Evolutionary conservation across 2,113 vertebrate species (phyloP).

Genomic region (Tylochromis polylepis): DNA sequence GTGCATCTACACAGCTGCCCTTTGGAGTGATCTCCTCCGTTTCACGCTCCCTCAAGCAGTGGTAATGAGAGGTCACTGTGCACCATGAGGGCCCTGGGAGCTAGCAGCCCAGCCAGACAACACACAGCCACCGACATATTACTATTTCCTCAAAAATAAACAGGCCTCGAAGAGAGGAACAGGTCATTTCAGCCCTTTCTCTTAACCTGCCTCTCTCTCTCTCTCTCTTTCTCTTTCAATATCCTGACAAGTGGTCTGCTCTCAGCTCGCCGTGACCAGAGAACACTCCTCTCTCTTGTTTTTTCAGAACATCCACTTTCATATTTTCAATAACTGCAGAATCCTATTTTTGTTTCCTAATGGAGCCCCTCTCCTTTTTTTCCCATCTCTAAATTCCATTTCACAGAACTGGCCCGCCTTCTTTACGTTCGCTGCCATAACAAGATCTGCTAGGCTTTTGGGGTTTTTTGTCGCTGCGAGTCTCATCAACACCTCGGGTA

Average conservation of each 20-base stretch:
- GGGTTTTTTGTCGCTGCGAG: neutral
- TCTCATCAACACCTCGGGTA: conserved; percentile 26
- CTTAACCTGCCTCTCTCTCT: conserved; percentile 31
- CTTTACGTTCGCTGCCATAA: conserved; percentile 18
- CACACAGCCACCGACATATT: conserved; percentile 42
- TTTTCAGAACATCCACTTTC: conserved; percentile 48
- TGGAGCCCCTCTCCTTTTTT: conserved; percentile 3
- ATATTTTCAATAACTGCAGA: conserved; percentile 57
- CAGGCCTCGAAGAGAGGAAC: conserved; percentile 42
- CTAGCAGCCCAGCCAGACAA: conserved; percentile 29
- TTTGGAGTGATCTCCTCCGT: conserved; percentile 70
- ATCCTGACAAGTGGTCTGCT: conserved; percentile 63
- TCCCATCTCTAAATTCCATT: conserved; percentile 21
- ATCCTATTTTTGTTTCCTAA: conserved; percentile 51
- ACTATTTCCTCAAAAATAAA: conserved; percentile 59
- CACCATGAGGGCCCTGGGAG: conserved; percentile 44
- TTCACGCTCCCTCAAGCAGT: conserved; percentile 72
- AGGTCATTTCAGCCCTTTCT: conserved; percentile 44
- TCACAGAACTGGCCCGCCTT: neutral
- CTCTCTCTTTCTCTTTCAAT: conserved; percentile 51
- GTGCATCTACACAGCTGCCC: conserved; percentile 70
- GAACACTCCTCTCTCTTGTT: conserved; percentile 52
- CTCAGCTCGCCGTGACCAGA: conserved; percentile 36
- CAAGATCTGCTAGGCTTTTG: neutral
- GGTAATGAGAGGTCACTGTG: conserved; percentile 74